Percentiles rank a stretch among this genome's conserved stretches.
phyloP scores from a whole-genome alignment of 2,888 invertebrate genomes.

The Lagria hirta region DNA sequence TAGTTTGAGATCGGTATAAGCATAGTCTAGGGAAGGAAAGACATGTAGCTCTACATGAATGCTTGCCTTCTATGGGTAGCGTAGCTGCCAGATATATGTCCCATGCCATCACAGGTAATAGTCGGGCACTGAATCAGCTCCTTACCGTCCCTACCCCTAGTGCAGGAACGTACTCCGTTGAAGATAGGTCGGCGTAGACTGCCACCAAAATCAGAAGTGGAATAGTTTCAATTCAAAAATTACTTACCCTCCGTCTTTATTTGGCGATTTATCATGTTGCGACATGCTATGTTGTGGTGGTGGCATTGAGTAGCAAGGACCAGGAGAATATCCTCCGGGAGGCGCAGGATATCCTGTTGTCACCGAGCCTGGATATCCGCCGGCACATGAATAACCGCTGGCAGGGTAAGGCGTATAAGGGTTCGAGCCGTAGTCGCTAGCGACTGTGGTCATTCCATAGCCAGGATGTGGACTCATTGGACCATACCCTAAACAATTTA shows the following conservation, averaged over 20 bases:
- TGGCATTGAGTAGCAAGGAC: constrained; percentile 85
- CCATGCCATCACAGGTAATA: constrained; percentile 79
- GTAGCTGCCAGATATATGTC: constrained; percentile 88
- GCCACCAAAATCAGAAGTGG: constrained; percentile 28
- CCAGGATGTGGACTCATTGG: constrained; percentile 84
- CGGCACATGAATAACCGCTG: constrained; percentile 49
- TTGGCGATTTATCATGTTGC: constrained; percentile 67
- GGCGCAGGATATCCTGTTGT: constrained; percentile 65
- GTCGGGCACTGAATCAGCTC: constrained; percentile 81
- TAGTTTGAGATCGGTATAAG: constrained; percentile 28
- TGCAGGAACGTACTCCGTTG: constrained; percentile 43
- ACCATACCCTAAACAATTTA: constrained; percentile 65
- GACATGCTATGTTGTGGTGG: constrained; percentile 74
- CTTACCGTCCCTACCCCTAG: constrained; percentile 68
- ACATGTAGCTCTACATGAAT: constrained; percentile 44
- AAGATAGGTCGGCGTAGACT: constrained; percentile 35
- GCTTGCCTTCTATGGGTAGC: constrained; percentile 85
- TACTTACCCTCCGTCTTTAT: constrained; percentile 72
- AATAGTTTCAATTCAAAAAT: too few relatives aligned
- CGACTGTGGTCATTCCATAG: constrained; percentile 74
- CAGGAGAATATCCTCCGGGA: constrained; percentile 58
- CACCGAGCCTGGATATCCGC: constrained; percentile 57
- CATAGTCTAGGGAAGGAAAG: constrained; percentile 25
- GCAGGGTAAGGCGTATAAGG: constrained; percentile 68
- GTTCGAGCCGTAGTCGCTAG: constrained; percentile 79